Percentiles rank a stretch among this genome's conserved stretches.
phyloP scores from a whole-genome alignment of 2,113 vertebrate species.

The Silurus meridionalis region DNA sequence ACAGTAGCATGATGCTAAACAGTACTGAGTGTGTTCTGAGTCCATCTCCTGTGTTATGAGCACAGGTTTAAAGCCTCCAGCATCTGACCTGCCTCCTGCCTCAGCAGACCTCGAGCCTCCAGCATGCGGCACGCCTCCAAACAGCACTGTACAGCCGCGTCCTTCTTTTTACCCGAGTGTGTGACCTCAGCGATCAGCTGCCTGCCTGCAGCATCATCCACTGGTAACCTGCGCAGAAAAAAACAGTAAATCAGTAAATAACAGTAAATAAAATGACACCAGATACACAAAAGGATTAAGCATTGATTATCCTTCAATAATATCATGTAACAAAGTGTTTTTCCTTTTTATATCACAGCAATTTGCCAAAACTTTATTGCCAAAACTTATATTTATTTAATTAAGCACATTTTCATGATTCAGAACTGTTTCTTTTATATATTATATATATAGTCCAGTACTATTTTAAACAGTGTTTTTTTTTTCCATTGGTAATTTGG shows the following conservation, averaged over 20 bases:
- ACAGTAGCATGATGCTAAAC: not conserved
- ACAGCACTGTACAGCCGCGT: slow-evolving; percentile 86
- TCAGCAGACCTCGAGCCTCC: slow-evolving; percentile 88
- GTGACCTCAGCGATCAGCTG: slow-evolving; percentile 92
- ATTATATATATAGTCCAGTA: too few relatives aligned
- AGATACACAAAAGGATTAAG: not conserved
- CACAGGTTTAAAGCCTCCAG: not conserved
- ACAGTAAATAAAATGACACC: too few relatives aligned
- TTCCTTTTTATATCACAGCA: not conserved
- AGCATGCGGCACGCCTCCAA: slow-evolving; percentile 94
- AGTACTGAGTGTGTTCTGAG: not conserved
- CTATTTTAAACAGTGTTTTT: too few relatives aligned
- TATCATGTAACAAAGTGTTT: not conserved
- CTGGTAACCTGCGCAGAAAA: slow-evolving; percentile 77
- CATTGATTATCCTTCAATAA: not conserved
- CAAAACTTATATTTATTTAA: too few relatives aligned
- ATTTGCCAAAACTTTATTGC: not conserved
- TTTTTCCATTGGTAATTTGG: too few relatives aligned
- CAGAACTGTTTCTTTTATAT: too few relatives aligned
- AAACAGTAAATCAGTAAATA: not conserved
- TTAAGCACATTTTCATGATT: too few relatives aligned
- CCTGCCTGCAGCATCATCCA: slow-evolving; percentile 88
- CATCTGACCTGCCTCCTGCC: slow-evolving; percentile 91
- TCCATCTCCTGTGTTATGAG: not conserved
- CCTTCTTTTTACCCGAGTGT: slow-evolving; percentile 92